Evolutionary conservation across 2,797 vertebrate genomes (phyloP), one percentile per base, ranked within the genome.

Genomic region (Lates japonicus): DNA sequence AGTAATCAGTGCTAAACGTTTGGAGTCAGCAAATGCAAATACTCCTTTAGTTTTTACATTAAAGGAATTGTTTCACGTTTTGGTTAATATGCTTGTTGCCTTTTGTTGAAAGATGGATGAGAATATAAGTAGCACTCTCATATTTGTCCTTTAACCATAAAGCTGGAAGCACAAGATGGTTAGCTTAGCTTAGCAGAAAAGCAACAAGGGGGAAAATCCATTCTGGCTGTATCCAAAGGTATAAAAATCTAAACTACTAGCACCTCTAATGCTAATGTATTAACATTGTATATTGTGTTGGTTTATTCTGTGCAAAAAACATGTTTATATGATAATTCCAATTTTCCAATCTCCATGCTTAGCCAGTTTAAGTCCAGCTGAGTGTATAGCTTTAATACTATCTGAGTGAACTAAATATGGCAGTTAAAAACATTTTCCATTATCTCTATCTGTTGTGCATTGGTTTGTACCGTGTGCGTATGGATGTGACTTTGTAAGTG

Each of bases 401-500:
- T 31, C 4, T 17, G 10, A 39, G 11, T 16, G 14, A 44, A 44
- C 4, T 5, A 37, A 39, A 37, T 35, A n/a, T 35, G 7, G 29
- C 29, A 25, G 20, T 66, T 71, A 54, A 31, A 67, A 65, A 52
- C 6, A 37, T 31, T 54, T 57, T 68, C 22, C 10, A 42, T 1
- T 46, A 46, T 48, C n/a, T 52, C 22, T 29, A 7, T 55, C 13
- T 13, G 7, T 25, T 19, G 25, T 57, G 42, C n/a, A 25, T n/a
- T 33, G 5, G 31, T 58, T 37, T 14, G 8, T 7, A 3, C 60
- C 62, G 9, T 35, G 68, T 68, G 33, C 68, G 33, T 44, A 5
- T 68, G 67, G 25, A 79, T 57, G 25, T 29, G 35, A 13, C n/a
- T 81, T 29, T 58, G 49, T 19, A 4, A 39, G 31, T 73, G 57